Conservation (phyloP, 1,140 invertebrate genomes). For the Bursaphelenchus mucronatus region DNA sequence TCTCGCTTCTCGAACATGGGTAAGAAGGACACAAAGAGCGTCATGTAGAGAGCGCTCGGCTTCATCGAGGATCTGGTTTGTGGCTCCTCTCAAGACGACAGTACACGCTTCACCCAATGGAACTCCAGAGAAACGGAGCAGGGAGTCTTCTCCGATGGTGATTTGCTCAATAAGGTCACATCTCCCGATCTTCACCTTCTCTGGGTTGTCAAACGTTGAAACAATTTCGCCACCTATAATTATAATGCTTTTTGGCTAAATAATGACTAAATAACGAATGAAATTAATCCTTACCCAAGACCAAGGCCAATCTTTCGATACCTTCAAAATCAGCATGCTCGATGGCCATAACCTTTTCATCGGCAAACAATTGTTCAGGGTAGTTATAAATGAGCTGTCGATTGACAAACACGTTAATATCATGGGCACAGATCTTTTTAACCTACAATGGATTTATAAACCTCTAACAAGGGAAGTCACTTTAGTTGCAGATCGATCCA, state of each 20-base stretch:
- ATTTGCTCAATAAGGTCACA: constrained; percentile 95
- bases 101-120: constrained; percentile 80
- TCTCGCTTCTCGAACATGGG: constrained; percentile 75
- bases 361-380: constrained; percentile 97
- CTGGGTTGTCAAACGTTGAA: constrained; percentile 92
- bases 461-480: neutral
- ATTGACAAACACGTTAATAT: constrained; percentile 98
- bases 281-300: constrained; percentile 69
- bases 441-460: constrained; percentile 36
- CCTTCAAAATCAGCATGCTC: constrained; percentile 99
- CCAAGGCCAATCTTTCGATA: constrained; percentile 89
- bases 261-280: constrained; percentile 6
- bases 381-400: constrained; percentile 99
- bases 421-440: constrained; percentile 88
- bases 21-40: constrained; percentile 89
- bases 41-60: constrained; percentile 96
- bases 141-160: constrained; percentile 94
- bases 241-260: constrained; percentile 13
- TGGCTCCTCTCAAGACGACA: constrained; percentile 93
- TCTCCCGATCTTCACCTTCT: constrained; percentile 81
- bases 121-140: constrained; percentile 82
- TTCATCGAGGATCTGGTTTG: constrained; percentile 97
- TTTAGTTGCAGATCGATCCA: too few species aligned
- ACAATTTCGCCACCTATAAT: constrained; percentile 83
- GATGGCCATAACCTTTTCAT: constrained; percentile 96